Percentiles rank a stretch among this genome's conserved stretches.
Evolutionary conservation across 2,113 vertebrate genomes (phyloP).

Genomic region (Fulmarus glacialis): DNA sequence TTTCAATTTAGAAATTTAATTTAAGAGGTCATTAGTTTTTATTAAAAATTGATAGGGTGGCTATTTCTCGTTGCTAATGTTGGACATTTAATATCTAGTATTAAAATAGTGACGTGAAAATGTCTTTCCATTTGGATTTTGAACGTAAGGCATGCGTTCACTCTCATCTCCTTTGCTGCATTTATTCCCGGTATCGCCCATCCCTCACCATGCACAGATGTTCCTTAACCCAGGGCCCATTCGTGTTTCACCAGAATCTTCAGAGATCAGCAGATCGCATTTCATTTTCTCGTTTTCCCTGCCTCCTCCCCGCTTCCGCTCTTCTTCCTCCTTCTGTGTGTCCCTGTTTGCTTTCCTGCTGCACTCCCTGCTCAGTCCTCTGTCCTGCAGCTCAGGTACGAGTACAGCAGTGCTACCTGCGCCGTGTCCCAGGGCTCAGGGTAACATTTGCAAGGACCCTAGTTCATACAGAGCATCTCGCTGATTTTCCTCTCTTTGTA

Average conservation of each 20-base stretch:
- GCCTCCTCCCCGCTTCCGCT: not conserved
- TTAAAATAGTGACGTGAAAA: not conserved
- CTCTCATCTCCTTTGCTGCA: not conserved
- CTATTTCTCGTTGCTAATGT: not conserved
- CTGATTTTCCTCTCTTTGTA: not conserved
- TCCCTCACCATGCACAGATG: not conserved
- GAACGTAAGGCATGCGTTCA: not conserved
- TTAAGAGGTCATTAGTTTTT: not conserved
- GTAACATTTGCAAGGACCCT: not conserved
- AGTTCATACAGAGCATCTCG: accelerated
- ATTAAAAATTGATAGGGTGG: not conserved
- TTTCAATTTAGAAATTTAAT: conserved; percentile 15
- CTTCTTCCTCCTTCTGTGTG: not conserved
- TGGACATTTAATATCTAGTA: not conserved
- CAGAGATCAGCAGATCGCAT: not conserved
- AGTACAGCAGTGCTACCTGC: not conserved
- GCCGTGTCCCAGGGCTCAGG: not conserved
- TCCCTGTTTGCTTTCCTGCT: not conserved
- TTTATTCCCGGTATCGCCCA: not conserved
- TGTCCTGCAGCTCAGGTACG: not conserved
- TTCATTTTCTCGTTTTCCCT: not conserved
- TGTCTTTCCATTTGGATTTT: not conserved
- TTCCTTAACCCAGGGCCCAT: not conserved
- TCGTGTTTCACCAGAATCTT: not conserved
- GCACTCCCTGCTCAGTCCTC: not conserved